Evolutionary conservation across 2,797 vertebrate genomes (phyloP).

Genomic region (Euphonia xanthogaster): DNA sequence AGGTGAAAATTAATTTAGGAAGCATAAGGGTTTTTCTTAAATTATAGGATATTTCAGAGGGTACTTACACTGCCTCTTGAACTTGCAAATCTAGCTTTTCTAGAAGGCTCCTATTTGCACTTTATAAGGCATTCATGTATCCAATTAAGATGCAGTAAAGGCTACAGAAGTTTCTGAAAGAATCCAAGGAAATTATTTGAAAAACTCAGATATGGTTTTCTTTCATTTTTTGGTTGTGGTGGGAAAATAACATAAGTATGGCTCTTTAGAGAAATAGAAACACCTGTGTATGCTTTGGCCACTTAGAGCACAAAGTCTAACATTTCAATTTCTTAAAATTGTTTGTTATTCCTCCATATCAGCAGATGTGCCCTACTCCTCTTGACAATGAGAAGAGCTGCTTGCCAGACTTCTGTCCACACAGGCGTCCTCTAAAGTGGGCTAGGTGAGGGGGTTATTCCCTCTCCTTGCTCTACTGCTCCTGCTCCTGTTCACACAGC

Average conservation of each 20-base stretch:
- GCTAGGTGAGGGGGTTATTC: neutral
- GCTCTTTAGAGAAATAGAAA: neutral
- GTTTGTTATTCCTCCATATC: neutral
- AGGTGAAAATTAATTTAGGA: neutral
- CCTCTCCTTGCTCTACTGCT: neutral
- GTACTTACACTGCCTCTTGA: neutral
- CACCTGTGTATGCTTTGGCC: rapidly evolving
- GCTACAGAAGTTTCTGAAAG: neutral
- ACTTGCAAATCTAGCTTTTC: neutral
- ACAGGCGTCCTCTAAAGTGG: rapidly evolving
- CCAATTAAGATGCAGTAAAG: neutral
- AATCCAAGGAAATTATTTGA: neutral
- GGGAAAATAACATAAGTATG: neutral
- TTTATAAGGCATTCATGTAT: neutral
- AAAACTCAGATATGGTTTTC: neutral
- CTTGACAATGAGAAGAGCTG: neutral
- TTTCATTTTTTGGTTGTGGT: neutral
- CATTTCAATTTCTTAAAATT: rapidly evolving
- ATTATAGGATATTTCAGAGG: neutral
- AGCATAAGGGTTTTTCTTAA: neutral
- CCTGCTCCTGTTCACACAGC: rapidly evolving
- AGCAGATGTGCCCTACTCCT: neutral
- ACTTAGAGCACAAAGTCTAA: neutral
- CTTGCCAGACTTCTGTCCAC: neutral
- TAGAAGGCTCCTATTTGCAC: neutral